Conservation (phyloP, 2,113 vertebrate species). For the Trichomycterus rosablanca region DNA sequence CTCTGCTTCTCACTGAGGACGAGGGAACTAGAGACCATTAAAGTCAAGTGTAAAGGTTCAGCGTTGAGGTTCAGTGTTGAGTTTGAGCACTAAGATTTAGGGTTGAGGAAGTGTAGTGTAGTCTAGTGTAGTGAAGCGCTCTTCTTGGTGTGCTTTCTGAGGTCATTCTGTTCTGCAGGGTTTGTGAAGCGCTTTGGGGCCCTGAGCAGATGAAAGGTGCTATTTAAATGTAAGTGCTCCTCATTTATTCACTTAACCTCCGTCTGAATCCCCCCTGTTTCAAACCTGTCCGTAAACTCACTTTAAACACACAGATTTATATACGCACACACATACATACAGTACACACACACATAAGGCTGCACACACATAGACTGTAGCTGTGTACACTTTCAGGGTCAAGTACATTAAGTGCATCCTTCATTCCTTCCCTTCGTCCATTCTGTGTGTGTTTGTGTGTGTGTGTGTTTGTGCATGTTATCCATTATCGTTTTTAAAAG, state of each 20-base stretch:
- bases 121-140: constrained; percentile 56
- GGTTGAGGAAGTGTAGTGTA: constrained; percentile 41
- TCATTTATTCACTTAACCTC: constrained; percentile 77
- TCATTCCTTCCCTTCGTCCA: constrained; percentile 59
- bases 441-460: constrained; percentile 31
- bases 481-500: constrained; percentile 33
- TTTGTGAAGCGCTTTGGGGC: constrained; percentile 81
- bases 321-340: constrained; percentile 38
- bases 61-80: constrained; percentile 11
- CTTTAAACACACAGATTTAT: constrained; percentile 49
- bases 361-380: constrained; percentile 44
- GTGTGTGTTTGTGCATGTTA: constrained; percentile 19
- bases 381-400: constrained; percentile 35
- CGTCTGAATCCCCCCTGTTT: constrained; percentile 52
- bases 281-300: constrained; percentile 43
- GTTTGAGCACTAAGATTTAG: too few relatives aligned
- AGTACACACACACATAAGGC: constrained; percentile 39
- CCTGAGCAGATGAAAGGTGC: constrained; percentile 82
- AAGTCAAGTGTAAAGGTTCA: background rate
- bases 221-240: constrained; percentile 83
- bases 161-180: constrained; percentile 82
- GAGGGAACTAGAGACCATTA: background rate
- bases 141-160: constrained; percentile 73
- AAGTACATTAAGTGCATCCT: constrained; percentile 49
- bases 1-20: constrained; percentile 1